Conservation (phyloP, 1,140 invertebrate species). For the Panagrolaimus sp. region DNA sequence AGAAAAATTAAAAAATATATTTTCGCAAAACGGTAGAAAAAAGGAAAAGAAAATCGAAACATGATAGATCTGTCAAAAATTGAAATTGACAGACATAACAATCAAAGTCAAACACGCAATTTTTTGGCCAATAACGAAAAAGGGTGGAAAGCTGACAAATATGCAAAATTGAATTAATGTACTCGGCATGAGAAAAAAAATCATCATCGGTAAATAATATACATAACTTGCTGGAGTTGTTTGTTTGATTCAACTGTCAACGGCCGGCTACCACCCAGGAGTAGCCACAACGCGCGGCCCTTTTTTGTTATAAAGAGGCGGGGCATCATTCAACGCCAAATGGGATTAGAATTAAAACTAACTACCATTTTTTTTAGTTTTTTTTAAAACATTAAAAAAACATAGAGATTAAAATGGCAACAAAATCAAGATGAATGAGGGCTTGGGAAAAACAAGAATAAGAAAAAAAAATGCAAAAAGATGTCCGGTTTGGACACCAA, state of each 20-base stretch:
- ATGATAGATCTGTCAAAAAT: constrained; percentile 15
- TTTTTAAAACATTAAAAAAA: constrained; percentile 5
- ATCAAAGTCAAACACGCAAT: neutral
- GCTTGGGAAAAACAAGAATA: no score
- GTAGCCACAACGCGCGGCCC: neutral
- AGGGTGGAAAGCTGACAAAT: neutral
- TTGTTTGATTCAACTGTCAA: no score
- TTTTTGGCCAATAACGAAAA: neutral
- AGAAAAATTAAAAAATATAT: neutral
- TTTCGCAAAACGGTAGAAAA: neutral
- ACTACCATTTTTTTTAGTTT: neutral
- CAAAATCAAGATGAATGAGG: no score
- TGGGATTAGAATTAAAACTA: constrained; percentile 15
- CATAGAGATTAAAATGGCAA: constrained; percentile 3
- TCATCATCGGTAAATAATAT: no score
- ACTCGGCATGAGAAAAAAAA: neutral
- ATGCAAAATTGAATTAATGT: constrained; percentile 15
- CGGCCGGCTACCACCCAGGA: no score
- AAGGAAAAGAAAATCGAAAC: neutral
- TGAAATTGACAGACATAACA: neutral
- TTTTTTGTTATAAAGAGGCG: neutral
- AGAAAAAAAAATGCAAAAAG: no score
- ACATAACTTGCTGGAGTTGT: no score
- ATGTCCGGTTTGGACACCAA: no score
- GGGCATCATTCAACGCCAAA: neutral